These are phyloP conservation scores for Brachynemurus nebulosus DNA, from an alignment of 2,888 invertebrate species.

Conservation along the genomic window DNA sequence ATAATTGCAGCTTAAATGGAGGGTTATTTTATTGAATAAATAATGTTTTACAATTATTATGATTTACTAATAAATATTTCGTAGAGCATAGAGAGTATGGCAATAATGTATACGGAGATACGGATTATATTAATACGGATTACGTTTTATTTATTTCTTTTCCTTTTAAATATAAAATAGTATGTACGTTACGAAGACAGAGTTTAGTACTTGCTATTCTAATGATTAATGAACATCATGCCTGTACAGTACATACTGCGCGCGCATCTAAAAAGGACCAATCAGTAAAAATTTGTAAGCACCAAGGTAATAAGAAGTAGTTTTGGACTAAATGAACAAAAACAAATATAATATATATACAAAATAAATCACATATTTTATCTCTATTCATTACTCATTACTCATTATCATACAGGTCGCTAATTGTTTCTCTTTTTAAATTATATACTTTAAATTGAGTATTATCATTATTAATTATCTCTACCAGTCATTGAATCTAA, in stretches of 20 bases:
- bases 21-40: slow-evolving; percentile 2
- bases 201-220: slow-evolving; percentile 29
- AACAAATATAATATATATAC: not conserved
- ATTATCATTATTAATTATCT: not conserved
- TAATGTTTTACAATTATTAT: slow-evolving; percentile 1
- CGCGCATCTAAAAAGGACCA: slow-evolving; percentile 4
- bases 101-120: no score
- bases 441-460: not conserved
- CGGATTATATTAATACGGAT: not conserved
- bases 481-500: slow-evolving; percentile 1
- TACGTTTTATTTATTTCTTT: slow-evolving; percentile 15
- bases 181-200: slow-evolving; percentile 6
- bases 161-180: no score
- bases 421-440: not conserved
- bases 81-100: no score
- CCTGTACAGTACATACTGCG: slow-evolving; percentile 6
- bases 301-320: slow-evolving; percentile 4
- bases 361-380: not conserved
- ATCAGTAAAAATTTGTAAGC: slow-evolving; percentile 4
- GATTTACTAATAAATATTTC: not conserved
- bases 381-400: not conserved
- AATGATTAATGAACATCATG: slow-evolving; percentile 32
- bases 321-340: not conserved
- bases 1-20: not conserved
- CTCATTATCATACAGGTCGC: not conserved